Evolutionary conservation across 35 echinoderm and acorn worm species (phyloP).

Genomic region (Ophioderma brevispina): DNA sequence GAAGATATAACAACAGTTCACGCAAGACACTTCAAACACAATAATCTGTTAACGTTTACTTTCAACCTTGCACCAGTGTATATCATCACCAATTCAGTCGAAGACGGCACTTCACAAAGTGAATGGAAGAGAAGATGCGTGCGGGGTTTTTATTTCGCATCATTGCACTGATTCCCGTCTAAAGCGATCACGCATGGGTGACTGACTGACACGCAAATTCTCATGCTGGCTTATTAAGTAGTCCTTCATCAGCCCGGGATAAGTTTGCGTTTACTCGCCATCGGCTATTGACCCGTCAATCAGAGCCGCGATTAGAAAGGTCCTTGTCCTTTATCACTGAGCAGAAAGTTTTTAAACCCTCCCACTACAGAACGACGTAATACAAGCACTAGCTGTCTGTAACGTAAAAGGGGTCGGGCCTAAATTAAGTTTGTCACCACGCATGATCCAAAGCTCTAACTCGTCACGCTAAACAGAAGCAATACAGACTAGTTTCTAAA

Average conservation of each 20-base stretch:
- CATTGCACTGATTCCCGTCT: neutral
- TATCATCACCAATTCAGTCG: neutral
- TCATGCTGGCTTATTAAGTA: neutral
- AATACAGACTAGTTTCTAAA: neutral
- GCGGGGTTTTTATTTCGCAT: neutral
- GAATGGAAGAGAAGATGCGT: neutral
- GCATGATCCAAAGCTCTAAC: neutral
- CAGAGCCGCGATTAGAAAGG: neutral
- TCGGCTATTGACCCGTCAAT: neutral
- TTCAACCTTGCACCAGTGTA: neutral
- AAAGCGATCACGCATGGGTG: neutral
- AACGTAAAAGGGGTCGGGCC: neutral
- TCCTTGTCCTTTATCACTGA: too few species aligned
- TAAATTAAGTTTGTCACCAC: neutral
- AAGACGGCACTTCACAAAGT: neutral
- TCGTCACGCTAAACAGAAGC: neutral
- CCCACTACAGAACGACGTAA: too few species aligned
- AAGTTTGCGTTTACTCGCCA: neutral
- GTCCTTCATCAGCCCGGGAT: neutral
- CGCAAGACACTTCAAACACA: neutral
- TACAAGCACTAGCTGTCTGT: too few species aligned
- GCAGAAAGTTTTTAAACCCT: neutral
- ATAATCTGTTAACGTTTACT: neutral
- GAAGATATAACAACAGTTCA: neutral
- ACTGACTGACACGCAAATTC: neutral